Evolutionary conservation across 2,113 vertebrate genomes (phyloP).

Genomic region (Paedocypris sp.): DNA sequence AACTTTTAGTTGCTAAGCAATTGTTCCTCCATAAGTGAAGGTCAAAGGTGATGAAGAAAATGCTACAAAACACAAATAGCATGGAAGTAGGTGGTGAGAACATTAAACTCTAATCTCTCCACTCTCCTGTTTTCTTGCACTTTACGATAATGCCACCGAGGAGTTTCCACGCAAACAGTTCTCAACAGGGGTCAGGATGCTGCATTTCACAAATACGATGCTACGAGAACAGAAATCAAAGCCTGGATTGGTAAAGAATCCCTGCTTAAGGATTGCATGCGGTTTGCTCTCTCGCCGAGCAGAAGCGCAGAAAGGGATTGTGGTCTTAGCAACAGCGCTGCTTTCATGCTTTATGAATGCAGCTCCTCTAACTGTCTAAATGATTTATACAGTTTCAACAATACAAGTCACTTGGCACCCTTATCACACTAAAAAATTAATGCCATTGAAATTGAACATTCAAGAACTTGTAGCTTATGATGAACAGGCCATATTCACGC

Average conservation of each 20-base stretch:
- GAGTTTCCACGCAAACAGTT: background rate
- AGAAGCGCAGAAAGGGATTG: background rate
- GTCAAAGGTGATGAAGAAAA: background rate
- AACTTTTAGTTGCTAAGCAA: constrained; percentile 8
- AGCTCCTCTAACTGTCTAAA: constrained; percentile 37
- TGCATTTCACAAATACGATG: background rate
- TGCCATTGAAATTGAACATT: constrained; percentile 55
- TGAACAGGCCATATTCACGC: constrained; percentile 29
- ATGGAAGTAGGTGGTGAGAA: background rate
- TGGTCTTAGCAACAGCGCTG: background rate
- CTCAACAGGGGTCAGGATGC: background rate
- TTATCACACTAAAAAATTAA: constrained; percentile 57
- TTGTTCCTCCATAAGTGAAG: background rate
- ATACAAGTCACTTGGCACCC: constrained; percentile 51
- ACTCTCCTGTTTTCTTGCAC: background rate
- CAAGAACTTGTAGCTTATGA: constrained; percentile 33
- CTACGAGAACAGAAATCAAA: background rate
- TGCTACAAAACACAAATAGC: background rate
- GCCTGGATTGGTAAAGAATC: background rate
- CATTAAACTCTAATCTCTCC: background rate
- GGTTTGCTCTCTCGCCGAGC: background rate
- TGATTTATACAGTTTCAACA: constrained; percentile 54
- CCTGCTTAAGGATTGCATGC: background rate
- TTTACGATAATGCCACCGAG: background rate
- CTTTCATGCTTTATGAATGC: constrained; percentile 16